Base-by-base conservation (phyloP, 2,888 invertebrate species). In the Coelinius sp. region DNA sequence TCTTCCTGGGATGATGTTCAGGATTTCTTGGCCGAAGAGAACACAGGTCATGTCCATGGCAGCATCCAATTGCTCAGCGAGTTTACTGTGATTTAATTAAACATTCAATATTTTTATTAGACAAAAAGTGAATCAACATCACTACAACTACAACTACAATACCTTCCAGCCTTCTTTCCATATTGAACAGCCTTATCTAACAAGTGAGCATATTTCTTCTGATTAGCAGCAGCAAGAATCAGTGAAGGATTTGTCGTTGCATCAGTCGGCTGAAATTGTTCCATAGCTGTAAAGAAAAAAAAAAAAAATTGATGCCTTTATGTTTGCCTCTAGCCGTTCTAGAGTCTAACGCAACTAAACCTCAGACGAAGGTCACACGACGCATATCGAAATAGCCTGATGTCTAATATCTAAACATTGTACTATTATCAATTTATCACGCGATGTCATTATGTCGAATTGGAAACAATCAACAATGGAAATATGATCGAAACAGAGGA, bases 221-320 rank as follows among this genome's bases (percentile, higher is more conserved):
- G 94, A 81, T 92, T 94, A 27, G 99, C 95, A 0, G 99, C 99
- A 67, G 96, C 95, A 80, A 99, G 90, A 79, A 99, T 98, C 67
- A 99, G 90, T 5, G 99, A 98, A 3, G 99, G 99, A 88, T 99
- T 99, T 66, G 99, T 99, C 1, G 99, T 99, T 41, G 99, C 99
- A 93, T 99, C 99, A 0, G 97, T 98, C 2, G 99, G 99, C 88
- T 97, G 95, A 89, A 97, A 99, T 80, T 94, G 93, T 88, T 96
- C 95, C 93, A 99, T 98, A 8, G 96, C 99, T 98, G 85, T 65
- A 85, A 88, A 77, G 72, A 66, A 35, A 7, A 2, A 49, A 27
- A 77, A 73, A 66, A 35, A 7, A 2, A 49, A 27, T 41, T 71
- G 0, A 67, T 46, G 44, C 4, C 35, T 31, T 35, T 20, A 31